These are phyloP conservation scores for Ostrea edulis DNA, from an alignment of 1,140 invertebrate genomes.

Conservation along the genomic window DNA sequence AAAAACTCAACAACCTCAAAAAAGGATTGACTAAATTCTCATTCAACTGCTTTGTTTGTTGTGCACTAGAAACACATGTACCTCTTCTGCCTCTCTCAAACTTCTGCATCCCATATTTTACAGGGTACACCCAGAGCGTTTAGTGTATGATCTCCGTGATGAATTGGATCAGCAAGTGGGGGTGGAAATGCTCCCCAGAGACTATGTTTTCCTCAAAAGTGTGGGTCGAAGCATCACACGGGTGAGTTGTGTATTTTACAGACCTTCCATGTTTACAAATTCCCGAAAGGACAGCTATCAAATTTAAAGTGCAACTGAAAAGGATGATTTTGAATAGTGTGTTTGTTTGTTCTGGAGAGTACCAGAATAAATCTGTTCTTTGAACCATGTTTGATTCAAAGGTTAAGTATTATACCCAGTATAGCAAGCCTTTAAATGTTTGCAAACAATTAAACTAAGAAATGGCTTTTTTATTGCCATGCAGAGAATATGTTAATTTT, in stretches of 20 bases:
- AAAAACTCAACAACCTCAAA: not conserved
- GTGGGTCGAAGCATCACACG: constrained; percentile 79
- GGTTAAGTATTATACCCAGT: not conserved
- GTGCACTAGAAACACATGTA: not conserved
- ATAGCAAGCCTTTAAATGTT: not conserved
- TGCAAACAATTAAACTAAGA: constrained; percentile 24
- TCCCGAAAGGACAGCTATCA: not conserved
- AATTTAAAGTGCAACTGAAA: constrained; percentile 35
- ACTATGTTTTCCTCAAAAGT: constrained; percentile 78
- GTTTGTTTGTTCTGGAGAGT: constrained; percentile 11
- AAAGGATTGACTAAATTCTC: not conserved
- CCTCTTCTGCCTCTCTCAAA: not conserved
- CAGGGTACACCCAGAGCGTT: constrained; percentile 76
- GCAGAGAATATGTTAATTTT: constrained; percentile 25
- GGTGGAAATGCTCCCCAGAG: constrained; percentile 73
- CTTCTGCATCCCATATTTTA: constrained; percentile 24
- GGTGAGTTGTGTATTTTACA: constrained; percentile 63
- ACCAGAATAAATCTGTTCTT: constrained; percentile 28
- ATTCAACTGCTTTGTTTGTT: not conserved
- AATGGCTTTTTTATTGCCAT: constrained; percentile 21
- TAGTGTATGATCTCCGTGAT: constrained; percentile 73
- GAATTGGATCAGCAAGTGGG: constrained; percentile 76
- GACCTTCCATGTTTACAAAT: not conserved
- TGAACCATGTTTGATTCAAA: constrained; percentile 29
- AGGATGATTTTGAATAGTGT: constrained; percentile 9